Evolutionary conservation across 2,888 invertebrate species (phyloP).

Genomic region (Clanis bilineata): DNA sequence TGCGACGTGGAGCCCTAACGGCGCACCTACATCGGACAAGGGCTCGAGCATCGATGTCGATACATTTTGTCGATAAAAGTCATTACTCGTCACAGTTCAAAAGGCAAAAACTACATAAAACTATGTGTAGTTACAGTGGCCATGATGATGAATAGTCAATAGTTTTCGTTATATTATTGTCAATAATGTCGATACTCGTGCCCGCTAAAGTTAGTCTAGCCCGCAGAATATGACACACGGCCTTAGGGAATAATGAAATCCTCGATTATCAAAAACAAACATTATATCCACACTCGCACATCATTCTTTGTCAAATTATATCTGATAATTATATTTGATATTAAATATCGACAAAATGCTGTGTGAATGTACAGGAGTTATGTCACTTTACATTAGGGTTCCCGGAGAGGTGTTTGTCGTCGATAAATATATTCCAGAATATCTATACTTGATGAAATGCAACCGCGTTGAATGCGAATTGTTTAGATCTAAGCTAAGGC

Average conservation of each 20-base stretch:
- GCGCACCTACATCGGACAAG: slow-evolving; percentile 32
- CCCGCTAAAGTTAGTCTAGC: slow-evolving; percentile 24
- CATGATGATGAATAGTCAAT: too few species aligned
- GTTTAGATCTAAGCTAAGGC: slow-evolving; percentile 20
- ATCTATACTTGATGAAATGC: not conserved
- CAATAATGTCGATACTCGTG: slow-evolving; percentile 1
- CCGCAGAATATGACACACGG: slow-evolving; percentile 71
- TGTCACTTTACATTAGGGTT: not conserved
- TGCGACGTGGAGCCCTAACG: slow-evolving; percentile 25
- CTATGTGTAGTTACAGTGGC: too few species aligned
- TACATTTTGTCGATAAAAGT: not conserved
- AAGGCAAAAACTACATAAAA: too few species aligned
- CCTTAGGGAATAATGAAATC: slow-evolving; percentile 38
- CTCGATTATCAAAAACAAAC: not conserved
- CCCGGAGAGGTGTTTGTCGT: not conserved
- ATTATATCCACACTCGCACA: not conserved
- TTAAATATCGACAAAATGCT: not conserved
- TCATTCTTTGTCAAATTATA: not conserved
- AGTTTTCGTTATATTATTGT: not conserved
- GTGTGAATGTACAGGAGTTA: not conserved
- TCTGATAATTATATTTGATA: not conserved
- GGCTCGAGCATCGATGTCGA: slow-evolving; percentile 14
- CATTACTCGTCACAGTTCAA: not conserved
- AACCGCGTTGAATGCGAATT: slow-evolving; percentile 7
- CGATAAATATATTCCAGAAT: not conserved